A percentile compares a stretch with the other conserved stretches of the same genome.
Conservation (phyloP, 2,888 invertebrate species). For the Apeira syringaria region DNA sequence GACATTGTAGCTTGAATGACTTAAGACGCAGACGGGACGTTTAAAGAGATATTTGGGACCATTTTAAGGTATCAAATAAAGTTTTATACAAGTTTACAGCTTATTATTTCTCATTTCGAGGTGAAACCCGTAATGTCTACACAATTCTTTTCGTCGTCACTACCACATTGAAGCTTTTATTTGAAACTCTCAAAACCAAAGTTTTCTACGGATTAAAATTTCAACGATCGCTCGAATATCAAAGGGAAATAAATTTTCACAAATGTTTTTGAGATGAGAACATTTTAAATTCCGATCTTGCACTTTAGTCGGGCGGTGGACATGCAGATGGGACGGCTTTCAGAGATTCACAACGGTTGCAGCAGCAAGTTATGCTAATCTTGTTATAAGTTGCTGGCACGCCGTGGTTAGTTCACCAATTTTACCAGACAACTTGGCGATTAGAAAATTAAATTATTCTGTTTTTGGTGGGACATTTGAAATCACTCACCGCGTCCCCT, state of each 20-base stretch:
- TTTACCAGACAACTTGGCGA: conserved; percentile 46
- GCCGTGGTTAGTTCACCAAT: conserved; percentile 57
- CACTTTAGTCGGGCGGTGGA: conserved; percentile 58
- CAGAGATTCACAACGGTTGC: conserved; percentile 68
- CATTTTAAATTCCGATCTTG: conserved; percentile 72
- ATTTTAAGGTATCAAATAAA: no score
- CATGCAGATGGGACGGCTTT: conserved; percentile 65
- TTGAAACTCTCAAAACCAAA: no score
- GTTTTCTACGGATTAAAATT: conserved; percentile 23
- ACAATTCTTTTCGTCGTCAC: no score
- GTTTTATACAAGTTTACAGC: no score
- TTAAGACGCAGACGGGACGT: no score
- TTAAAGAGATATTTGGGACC: no score
- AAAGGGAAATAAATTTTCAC: conserved; percentile 46
- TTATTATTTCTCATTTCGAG: no score
- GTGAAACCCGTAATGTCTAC: no score
- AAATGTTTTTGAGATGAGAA: conserved; percentile 53
- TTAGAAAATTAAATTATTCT: not conserved
- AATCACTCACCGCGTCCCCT: not conserved
- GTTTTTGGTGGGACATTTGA: not conserved
- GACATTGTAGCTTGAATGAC: no score
- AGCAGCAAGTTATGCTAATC: conserved; percentile 48
- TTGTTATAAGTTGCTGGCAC: conserved; percentile 60
- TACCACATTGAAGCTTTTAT: no score
- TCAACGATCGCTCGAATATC: conserved; percentile 26